Evolutionary conservation across 2,113 vertebrate species (phyloP), one percentile per base, ranked within the genome.

Genomic region (Hylia prasina): DNA sequence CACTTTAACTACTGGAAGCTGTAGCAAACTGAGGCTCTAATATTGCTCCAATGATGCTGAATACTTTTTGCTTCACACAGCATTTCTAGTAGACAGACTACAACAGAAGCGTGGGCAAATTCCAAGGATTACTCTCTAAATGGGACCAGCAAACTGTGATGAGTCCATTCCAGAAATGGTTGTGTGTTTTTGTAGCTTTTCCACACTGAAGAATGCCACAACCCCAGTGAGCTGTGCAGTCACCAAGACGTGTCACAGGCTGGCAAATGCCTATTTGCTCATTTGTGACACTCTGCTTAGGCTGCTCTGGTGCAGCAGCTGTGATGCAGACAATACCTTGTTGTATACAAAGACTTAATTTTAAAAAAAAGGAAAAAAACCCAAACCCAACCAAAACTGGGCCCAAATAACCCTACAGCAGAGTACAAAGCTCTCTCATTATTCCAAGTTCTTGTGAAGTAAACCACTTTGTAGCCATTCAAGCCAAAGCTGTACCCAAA

Each of bases 11-110:
- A 94, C 65, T 76, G 77, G 44, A 91, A 93, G 90, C 87, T 3
- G 6, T 56, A 93, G 91, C 84, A 90, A 87, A 97, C 94, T 64
- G 90, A 92, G 78, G 70, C 94, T 84, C 92, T 90, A 92, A 84
- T 95, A 97, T 96, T 96, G 96, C 93, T 97, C 87, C 87, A 77
- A 96, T n/a, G 95, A 95, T 78, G 93, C 94, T 71, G 95, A 92
- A 87, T 93, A 93, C 65, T 91, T 94, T 94, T 95, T 96, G 96
- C 84, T 96, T 96, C 92, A 96, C 94, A 95, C 72, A 95, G 82
- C 69, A 95, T 92, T 94, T 96, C 94, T 95, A 96, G 72, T 42
- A 89, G 92, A 94, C 96, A 95, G 83, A 95, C 94, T 95, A 96
- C 82, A 82, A 97, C 92, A 92, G 93, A 97, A 97, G 96, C 86